A percentile compares a stretch with the other conserved stretches of the same genome.
phyloP scores from a whole-genome alignment of 2,113 vertebrate species.

The Fukomys damarensis region DNA sequence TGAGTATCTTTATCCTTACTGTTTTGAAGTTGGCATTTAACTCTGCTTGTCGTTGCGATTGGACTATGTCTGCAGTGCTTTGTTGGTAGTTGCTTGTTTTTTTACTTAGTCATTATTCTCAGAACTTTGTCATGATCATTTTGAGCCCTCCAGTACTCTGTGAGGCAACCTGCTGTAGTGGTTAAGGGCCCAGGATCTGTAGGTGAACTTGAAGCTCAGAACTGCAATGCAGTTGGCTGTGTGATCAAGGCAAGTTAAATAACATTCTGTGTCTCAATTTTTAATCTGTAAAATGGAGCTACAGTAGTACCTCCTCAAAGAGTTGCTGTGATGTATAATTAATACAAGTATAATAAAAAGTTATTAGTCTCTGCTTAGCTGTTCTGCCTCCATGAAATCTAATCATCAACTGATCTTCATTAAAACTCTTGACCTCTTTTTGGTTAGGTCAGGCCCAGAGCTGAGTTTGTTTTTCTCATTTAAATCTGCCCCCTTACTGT shows the following conservation, averaged over 20 bases:
- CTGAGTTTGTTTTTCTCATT: neutral
- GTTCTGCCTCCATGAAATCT: neutral
- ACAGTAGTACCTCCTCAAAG: neutral
- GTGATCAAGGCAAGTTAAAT: neutral
- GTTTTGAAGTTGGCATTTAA: neutral
- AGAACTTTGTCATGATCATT: neutral
- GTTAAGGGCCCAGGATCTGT: neutral
- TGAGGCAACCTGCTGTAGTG: neutral
- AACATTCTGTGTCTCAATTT: neutral
- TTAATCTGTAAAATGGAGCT: neutral
- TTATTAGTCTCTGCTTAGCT: neutral
- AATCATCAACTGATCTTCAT: neutral
- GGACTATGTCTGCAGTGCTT: neutral
- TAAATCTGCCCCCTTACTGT: neutral
- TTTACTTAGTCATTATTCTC: neutral
- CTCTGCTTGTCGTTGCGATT: neutral
- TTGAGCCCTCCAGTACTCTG: neutral
- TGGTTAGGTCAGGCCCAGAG: neutral
- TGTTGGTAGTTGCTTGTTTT: neutral
- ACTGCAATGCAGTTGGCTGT: neutral
- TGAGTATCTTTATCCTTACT: neutral
- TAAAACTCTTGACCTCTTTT: neutral
- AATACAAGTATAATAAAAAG: neutral
- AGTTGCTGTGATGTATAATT: neutral
- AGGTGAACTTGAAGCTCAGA: neutral